Evolutionary conservation across 2,113 vertebrate species (phyloP), one percentile per base, ranked within the genome.

Genomic region (Pseudorasbora parva): DNA sequence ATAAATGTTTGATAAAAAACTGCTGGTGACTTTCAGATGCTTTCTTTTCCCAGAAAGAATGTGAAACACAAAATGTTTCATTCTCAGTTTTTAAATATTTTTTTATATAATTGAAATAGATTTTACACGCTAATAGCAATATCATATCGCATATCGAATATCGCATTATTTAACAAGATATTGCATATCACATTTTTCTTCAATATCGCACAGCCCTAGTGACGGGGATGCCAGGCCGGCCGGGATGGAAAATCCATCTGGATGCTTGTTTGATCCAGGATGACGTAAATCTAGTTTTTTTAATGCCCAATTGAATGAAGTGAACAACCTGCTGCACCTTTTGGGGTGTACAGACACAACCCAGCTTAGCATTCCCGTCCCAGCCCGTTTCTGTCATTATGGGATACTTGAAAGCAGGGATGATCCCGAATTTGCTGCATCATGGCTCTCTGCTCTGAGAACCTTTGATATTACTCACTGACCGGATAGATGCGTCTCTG

Each of bases 181-280:
- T n/a, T n/a, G n/a, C n/a, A n/a, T n/a, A n/a, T n/a, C n/a, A n/a
- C n/a, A n/a, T n/a, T n/a, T n/a, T n/a, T n/a, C n/a, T n/a, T n/a
- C n/a, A n/a, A n/a, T n/a, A n/a, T n/a, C n/a, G n/a, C n/a, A n/a
- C n/a, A n/a, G n/a, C n/a, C n/a, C n/a, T n/a, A n/a, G n/a, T 30
- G 30, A 30, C 30, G 30, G 33, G 33, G 5, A 37, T 37, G 33
- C 33, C 33, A 6, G 37, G 37, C 37, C 33, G 37, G 37, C 37
- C 33, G 33, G 33, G 33, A 2, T 88, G 91, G 88, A 90, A 89
- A 69, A 86, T 85, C 75, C 86, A 90, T 82, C 56, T 73, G 51
- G 64, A 8, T 2, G n/a, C 9, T 19, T 49, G 21, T 51, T 83
- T 49, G 57, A 49, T 77, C 12, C 11, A 10, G n/a, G 17, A 23